Percentiles rank a stretch among this genome's conserved stretches.
These are phyloP conservation scores for Aldabrachelys gigantea DNA, from an alignment of 2,113 vertebrate species.

Conservation along the genomic window DNA sequence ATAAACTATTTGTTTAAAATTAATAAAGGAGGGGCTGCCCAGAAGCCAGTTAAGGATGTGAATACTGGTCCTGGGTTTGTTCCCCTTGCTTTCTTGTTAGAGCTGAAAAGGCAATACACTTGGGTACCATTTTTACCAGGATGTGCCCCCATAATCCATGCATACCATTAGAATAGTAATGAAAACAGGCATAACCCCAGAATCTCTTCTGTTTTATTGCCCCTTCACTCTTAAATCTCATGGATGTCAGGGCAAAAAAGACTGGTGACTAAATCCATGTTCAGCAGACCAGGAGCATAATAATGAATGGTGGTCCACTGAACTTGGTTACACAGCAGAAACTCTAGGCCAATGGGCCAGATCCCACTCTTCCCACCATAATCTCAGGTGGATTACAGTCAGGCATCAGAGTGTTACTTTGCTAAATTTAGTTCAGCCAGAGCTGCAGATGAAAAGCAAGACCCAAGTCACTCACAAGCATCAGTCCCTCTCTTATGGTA, in stretches of 20 bases:
- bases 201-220: not conserved
- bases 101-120: not conserved
- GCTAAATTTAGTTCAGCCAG: constrained; percentile 65
- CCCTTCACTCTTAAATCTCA: not conserved
- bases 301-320: not conserved
- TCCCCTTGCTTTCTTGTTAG: not conserved
- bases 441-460: constrained; percentile 44
- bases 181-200: not conserved
- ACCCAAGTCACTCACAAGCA: constrained; percentile 37
- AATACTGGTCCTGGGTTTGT: not conserved
- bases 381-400: constrained; percentile 17
- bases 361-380: not conserved
- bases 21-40: not conserved
- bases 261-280: not conserved
- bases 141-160: not conserved
- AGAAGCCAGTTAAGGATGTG: not conserved
- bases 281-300: not conserved
- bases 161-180: not conserved
- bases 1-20: constrained; percentile 60
- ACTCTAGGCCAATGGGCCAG: constrained; percentile 7
- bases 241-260: not conserved
- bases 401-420: constrained; percentile 19
- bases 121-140: not conserved
- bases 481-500: not conserved
- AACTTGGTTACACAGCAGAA: constrained; percentile 17